Base-by-base conservation (phyloP, 2,113 vertebrate species). In the Myxocyprinus asiaticus region DNA sequence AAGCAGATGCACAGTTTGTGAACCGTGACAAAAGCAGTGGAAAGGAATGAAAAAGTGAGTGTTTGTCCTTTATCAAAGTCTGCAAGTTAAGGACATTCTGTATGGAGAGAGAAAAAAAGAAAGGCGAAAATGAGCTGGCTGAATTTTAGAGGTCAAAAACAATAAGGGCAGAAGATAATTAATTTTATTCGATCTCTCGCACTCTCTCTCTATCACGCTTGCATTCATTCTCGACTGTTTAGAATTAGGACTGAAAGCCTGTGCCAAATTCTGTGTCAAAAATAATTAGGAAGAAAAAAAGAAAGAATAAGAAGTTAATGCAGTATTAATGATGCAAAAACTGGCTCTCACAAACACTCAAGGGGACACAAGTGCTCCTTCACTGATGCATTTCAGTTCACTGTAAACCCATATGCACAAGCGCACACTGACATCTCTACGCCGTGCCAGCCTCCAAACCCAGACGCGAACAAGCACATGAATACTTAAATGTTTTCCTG, bases 401-500 rank as follows among this genome's bases (percentile, higher is more conserved):
- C 4, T 81, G 50, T 48, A 71, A 53, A 53, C 9, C 44, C 45
- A 14, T 65, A 8, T 61, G 79, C 85, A 56, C 67, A 62, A 48
- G 78, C 53, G 80, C 58, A 67, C 48, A 56, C 69, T 78, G 67
- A 66, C 67, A 81, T 53, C 63, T 33, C 22, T 33, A 1, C 22
- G 22, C 22, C 3, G 22, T 3, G 22, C 22, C 22, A 33, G 22
- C 22, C 22, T 33, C 22, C 22, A 33, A 33, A 64, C 67, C 76
- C 44, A 61, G 55, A 79, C 6, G 6, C 8, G 6, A 14, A 56
- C 17, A 50, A 63, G 42, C 70, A 76, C 65, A 66, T 61, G 33
- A 81, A 77, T 78, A 51, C 64, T 78, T 81, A 78, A 77, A 77
- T 73, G 66, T 76, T 72, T 72, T 78, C 55, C 61, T 81, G 65